These are phyloP conservation scores for Drosophila vallismaia DNA, from an alignment of 2,888 invertebrate species.

Conservation along the genomic window DNA sequence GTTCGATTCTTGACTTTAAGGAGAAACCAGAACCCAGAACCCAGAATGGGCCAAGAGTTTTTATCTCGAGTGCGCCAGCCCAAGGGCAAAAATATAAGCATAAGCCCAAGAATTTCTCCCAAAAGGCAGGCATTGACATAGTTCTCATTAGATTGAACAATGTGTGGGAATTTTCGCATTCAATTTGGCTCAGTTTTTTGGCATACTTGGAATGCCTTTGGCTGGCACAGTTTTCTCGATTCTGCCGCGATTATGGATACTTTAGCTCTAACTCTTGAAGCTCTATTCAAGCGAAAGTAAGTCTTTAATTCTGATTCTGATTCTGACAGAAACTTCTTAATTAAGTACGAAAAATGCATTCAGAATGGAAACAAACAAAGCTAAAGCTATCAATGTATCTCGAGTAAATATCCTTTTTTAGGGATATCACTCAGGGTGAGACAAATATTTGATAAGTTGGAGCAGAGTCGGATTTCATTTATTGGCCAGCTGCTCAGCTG, in stretches of 20 bases:
- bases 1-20: slow-evolving; percentile 38
- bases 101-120: slow-evolving; percentile 39
- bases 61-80: slow-evolving; percentile 56
- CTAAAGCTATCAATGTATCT: slow-evolving; percentile 19
- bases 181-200: slow-evolving; percentile 33
- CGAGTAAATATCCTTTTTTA: background rate
- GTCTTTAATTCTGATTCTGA: no score
- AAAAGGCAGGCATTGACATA: slow-evolving; percentile 60
- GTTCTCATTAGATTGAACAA: slow-evolving; percentile 59
- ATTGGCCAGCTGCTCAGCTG: slow-evolving; percentile 45
- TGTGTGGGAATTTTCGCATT: slow-evolving; percentile 61
- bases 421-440: slow-evolving; percentile 30
- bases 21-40: slow-evolving; percentile 10
- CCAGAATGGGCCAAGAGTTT: slow-evolving; percentile 42
- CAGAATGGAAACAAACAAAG: slow-evolving; percentile 15
- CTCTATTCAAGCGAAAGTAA: background rate
- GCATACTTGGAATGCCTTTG: slow-evolving; percentile 33
- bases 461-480: slow-evolving; percentile 33
- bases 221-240: slow-evolving; percentile 29
- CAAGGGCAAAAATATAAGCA: slow-evolving; percentile 60
- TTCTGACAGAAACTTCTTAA: no score
- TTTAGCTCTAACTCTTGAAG: background rate
- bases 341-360: background rate
- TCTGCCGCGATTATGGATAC: slow-evolving; percentile 20
- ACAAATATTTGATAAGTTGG: slow-evolving; percentile 44